Evolutionary conservation across 2,888 invertebrate species (phyloP), one percentile per base, ranked within the genome.

Genomic region (Notodonta ziczac): DNA sequence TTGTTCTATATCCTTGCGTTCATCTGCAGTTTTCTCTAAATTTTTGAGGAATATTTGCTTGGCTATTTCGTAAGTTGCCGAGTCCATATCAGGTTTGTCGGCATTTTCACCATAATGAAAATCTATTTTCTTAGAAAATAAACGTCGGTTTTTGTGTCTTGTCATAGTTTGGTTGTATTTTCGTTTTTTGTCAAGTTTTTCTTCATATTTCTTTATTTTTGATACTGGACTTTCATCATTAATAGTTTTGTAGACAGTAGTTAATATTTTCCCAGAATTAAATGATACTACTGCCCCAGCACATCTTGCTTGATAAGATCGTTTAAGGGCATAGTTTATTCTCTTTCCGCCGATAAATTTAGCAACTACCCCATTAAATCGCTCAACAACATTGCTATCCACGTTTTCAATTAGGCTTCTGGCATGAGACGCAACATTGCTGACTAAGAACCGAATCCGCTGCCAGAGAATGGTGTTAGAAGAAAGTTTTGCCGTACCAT

Each of bases 231-330:
- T 70, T 54, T 35, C 52, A 35, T 7, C 35, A 5, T 63, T 54
- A 54, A 67, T 24, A 24, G 24, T 24, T 2, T 24, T 24, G 24
- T 69, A 12, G 63, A 59, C 8, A 67, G 10, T n/a, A 14, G 40
- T 59, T 51, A 65, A 35, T 16, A 57, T 32, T 46, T 58, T 59
- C 39, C 62, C 42, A 10, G 61, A 61, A 39, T 71, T 71, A 40
- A 65, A 68, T 2, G 66, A 59, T 13, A 68, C n/a, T n/a, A n/a
- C n/a, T n/a, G n/a, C 65, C 16, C 66, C 64, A 24, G 39, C 42
- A 57, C 63, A 69, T 53, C 70, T 56, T 10, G 54, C 57, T n/a
- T 58, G 39, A 56, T 66, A 61, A 14, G 51, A 44, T 16, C 55
- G 14, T 46, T 55, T 32, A 59, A 58, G 16, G 10, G 48, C 57